A percentile compares a stretch with the other conserved stretches of the same genome.
Evolutionary conservation across 2,113 vertebrate genomes (phyloP).

Genomic region (Sterna hirundo): DNA sequence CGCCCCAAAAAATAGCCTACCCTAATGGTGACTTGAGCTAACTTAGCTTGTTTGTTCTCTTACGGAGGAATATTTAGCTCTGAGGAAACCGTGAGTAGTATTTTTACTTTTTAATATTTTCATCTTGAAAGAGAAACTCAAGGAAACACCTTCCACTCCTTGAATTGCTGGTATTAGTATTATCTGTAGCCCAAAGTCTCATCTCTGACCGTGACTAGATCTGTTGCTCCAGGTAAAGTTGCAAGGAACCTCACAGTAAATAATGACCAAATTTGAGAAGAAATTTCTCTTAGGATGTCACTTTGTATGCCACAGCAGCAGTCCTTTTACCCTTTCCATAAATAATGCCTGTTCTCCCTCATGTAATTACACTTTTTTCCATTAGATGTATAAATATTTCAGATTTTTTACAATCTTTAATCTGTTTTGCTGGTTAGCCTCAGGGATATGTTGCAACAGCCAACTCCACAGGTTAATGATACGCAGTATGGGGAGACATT

Average conservation of each 20-base stretch:
- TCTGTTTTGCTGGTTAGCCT: neutral
- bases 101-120: neutral
- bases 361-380: neutral
- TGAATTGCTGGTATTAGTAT: neutral
- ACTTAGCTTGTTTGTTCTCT: neutral
- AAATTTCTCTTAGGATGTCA: neutral
- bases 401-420: neutral
- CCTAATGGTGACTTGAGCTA: neutral
- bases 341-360: neutral
- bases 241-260: neutral
- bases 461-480: neutral
- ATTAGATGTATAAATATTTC: neutral
- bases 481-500: neutral
- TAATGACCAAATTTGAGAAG: neutral
- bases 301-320: neutral
- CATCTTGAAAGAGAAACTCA: neutral
- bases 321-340: neutral
- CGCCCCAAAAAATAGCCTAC: neutral
- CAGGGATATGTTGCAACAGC: neutral
- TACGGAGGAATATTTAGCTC: slow-evolving; percentile 44
- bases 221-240: neutral
- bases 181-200: neutral
- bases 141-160: neutral
- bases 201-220: neutral
- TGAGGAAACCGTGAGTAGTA: slow-evolving; percentile 35